phyloP scores from a whole-genome alignment of 2,113 vertebrate species.

The Serinus canaria region DNA sequence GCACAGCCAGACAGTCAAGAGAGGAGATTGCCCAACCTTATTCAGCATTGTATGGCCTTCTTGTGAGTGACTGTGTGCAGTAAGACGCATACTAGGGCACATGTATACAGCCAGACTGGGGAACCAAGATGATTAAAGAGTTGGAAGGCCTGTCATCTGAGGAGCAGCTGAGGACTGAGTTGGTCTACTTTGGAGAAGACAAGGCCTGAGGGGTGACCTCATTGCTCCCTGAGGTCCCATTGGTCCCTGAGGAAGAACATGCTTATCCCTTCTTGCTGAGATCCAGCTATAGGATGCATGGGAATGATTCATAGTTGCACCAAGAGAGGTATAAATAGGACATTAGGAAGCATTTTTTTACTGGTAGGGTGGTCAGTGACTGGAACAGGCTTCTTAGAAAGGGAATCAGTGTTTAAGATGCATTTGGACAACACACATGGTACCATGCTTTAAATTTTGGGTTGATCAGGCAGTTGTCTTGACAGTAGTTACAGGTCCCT shows the following conservation, averaged over 20 bases:
- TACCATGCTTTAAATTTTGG: background rate
- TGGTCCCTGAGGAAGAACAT: background rate
- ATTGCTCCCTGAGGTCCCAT: background rate
- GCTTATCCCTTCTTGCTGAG: background rate
- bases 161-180: accelerated
- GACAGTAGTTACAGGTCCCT: background rate
- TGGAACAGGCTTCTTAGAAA: background rate
- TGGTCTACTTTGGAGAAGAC: background rate
- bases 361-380: accelerated
- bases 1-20: background rate
- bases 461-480: background rate
- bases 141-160: background rate
- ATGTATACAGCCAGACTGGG: background rate
- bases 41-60: background rate
- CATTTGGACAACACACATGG: background rate
- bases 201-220: background rate
- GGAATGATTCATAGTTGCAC: background rate
- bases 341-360: background rate
- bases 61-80: background rate
- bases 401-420: background rate
- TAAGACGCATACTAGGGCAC: background rate
- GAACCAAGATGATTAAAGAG: background rate
- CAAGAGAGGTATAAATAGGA: background rate
- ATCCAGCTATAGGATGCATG: background rate
- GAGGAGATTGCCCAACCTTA: background rate